Base-by-base conservation (phyloP, 1,140 invertebrate genomes). In the Prorops nasuta region DNA sequence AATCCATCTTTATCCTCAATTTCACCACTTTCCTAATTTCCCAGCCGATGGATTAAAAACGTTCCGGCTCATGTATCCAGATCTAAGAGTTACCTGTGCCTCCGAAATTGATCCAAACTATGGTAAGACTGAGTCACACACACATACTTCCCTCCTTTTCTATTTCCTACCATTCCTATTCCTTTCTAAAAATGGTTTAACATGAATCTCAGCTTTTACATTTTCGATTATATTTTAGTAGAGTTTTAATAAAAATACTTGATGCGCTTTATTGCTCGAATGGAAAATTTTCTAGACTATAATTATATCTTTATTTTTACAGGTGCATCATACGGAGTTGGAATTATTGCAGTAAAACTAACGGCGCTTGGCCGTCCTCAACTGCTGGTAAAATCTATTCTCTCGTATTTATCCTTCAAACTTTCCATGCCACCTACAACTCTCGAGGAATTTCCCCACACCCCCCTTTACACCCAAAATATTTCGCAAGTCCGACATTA, bases 361-460 rank as follows among this genome's bases (percentile, higher is more conserved):
- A 99, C 97, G 22, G 97, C 97, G 14, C 82, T 99, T 16, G 96
- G 96, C 58, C 85, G 96, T 71, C 97, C 97, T 50, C 94, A 98
- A 74, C 79, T 98, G 56, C 80, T 99, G 83, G 93, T 98, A n/a
- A n/a, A n/a, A n/a, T n/a, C n/a, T n/a, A 80, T 83, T n/a, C n/a
- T n/a, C n/a, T n/a, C n/a, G n/a, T n/a, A n/a, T n/a, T n/a, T n/a
- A n/a, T n/a, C n/a, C n/a, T n/a, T n/a, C n/a, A n/a, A n/a, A n/a
- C n/a, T n/a, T n/a, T n/a, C n/a, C n/a, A n/a, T n/a, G n/a, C n/a
- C n/a, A n/a, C n/a, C n/a, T n/a, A n/a, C n/a, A n/a, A n/a, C n/a
- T n/a, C n/a, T n/a, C n/a, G n/a, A n/a, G n/a, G n/a, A n/a, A n/a
- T n/a, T n/a, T n/a, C n/a, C n/a, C n/a, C n/a, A n/a, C n/a, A n/a